Evolutionary conservation across 1,140 invertebrate genomes (phyloP).

Genomic region (Trinorchestia longiramus): DNA sequence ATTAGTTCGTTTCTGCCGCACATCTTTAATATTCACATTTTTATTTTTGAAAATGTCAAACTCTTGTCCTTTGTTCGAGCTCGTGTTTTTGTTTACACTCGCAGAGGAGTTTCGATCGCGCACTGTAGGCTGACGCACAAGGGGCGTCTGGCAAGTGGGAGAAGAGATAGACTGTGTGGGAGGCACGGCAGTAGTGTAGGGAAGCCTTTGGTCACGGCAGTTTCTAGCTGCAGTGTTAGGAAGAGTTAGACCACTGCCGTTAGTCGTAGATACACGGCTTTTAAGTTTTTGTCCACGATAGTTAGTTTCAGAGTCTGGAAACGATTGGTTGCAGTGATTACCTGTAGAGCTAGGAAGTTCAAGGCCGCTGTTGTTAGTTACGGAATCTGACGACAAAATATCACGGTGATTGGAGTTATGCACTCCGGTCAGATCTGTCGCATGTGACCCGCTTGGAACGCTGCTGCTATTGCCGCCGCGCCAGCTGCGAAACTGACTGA

Average conservation of each 20-base stretch:
- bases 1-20: not conserved
- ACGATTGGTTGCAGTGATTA: not conserved
- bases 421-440: not conserved
- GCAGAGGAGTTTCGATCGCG: not conserved
- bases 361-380: not conserved
- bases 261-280: not conserved
- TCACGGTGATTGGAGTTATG: not conserved
- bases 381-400: not conserved
- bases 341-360: not conserved
- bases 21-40: constrained; percentile 10
- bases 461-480: not conserved
- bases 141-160: constrained; percentile 26
- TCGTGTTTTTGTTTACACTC: not conserved
- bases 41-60: not conserved
- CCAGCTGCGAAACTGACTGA: not conserved
- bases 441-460: not conserved
- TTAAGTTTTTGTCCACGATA: not conserved
- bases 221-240: not conserved
- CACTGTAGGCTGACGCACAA: not conserved
- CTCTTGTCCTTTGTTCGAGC: not conserved
- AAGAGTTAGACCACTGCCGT: not conserved
- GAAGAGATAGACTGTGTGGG: constrained; percentile 12
- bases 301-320: not conserved
- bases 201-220: constrained; percentile 6
- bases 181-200: not conserved